phyloP scores from a whole-genome alignment of 2,888 invertebrate genomes.

The Athalia rosae region DNA sequence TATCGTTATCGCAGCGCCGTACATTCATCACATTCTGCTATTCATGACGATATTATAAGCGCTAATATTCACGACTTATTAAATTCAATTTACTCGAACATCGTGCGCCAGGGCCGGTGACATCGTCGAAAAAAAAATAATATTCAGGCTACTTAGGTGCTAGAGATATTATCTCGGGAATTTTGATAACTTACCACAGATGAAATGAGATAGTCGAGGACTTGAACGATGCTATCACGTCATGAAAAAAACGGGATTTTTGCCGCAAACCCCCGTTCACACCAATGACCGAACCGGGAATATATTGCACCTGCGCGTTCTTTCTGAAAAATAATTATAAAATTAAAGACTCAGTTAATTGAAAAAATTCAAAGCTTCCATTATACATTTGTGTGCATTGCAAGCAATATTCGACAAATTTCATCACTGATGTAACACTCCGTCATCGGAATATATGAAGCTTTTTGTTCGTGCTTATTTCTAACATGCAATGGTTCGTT shows the following conservation, averaged over 20 bases:
- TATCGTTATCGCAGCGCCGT: not conserved
- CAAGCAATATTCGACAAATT: not conserved
- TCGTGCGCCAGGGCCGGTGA: conserved; percentile 3
- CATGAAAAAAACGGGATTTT: too few species aligned
- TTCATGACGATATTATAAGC: not conserved
- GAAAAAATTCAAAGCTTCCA: not conserved
- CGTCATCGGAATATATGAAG: too few species aligned
- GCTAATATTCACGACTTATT: conserved; percentile 31
- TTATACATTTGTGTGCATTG: not conserved
- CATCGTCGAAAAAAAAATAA: not conserved
- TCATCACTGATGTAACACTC: not conserved
- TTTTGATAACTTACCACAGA: too few species aligned
- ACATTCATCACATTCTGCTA: not conserved
- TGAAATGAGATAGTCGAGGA: too few species aligned
- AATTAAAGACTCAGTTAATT: not conserved
- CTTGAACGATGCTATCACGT: too few species aligned
- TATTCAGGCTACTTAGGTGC: too few species aligned
- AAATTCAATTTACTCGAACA: conserved; percentile 26
- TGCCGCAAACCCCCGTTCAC: not conserved
- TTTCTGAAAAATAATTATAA: not conserved
- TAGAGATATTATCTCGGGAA: too few species aligned
- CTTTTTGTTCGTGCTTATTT: not conserved
- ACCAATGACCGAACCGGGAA: not conserved
- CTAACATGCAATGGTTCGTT: not conserved
- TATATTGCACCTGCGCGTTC: not conserved